Evolutionary conservation across 2,113 vertebrate genomes (phyloP), one percentile per base, ranked within the genome.

Genomic region (Copsychus sechellarum): DNA sequence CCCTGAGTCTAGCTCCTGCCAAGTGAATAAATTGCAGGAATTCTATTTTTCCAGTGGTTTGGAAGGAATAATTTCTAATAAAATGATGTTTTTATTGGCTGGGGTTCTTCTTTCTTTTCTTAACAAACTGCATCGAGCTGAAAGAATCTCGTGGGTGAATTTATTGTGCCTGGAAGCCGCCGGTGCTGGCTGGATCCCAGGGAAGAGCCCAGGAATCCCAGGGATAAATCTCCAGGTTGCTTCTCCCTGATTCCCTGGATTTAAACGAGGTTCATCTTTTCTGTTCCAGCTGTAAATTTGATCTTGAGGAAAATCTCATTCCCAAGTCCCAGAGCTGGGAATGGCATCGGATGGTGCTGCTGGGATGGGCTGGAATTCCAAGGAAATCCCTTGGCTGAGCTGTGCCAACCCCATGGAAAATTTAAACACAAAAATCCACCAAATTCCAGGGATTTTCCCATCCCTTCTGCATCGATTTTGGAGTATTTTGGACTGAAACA

Each of bases 41-140:
- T 86, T 95, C 26, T 31, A 29, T 74, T 94, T 95, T 92, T 66
- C 90, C 85, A 88, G 91, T 23, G 48, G 45, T 93, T 96, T 91
- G 70, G 62, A 92, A 91, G 64, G 82, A 92, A 80, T 85, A 33
- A 83, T 88, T 92, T 95, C 79, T 71, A 90, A 88, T 47, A 81
- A 87, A 86, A 83, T 45, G 60, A 83, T 78, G 76, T 96, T 97
- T 94, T 90, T 73, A 47, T 86, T 95, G 93, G 91, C 94, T 0
- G 0, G 17, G 12, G 31, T 66, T 91, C 85, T 62, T 62, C 42
- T 93, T 93, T 91, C 72, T 93, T 85, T 93, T 78, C 88, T 73
- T 79, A 38, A 57, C 73, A 65, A 92, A 81, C 57, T 47, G 60
- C 86, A 64, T 42, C 2, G 43, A 45, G 43, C 43, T 45, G 43